These are phyloP conservation scores for Horisme vitalbata DNA, from an alignment of 2,888 invertebrate genomes.

Conservation along the genomic window DNA sequence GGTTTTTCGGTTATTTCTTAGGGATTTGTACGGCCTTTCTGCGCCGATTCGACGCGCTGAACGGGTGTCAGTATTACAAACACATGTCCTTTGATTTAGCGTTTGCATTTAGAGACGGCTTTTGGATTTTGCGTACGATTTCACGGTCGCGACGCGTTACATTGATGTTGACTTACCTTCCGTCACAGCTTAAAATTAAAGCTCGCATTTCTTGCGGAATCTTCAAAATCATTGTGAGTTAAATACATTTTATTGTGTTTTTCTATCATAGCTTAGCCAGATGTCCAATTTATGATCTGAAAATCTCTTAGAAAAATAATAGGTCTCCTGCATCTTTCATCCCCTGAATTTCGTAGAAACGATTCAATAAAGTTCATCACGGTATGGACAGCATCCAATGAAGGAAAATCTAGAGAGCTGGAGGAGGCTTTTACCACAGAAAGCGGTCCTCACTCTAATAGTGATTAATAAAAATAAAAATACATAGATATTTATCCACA, in stretches of 20 bases:
- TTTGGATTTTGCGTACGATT: slow-evolving; percentile 78
- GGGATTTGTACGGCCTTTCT: slow-evolving; percentile 83
- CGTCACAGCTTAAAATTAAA: slow-evolving; percentile 72
- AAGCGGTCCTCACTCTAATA: too few species aligned
- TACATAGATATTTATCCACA: too few species aligned
- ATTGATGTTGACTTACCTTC: slow-evolving; percentile 83
- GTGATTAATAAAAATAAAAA: too few species aligned
- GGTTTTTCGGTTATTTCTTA: slow-evolving; percentile 84
- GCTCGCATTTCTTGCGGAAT: slow-evolving; percentile 27
- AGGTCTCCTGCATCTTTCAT: too few species aligned
- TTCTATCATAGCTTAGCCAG: too few species aligned
- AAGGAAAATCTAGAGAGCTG: too few species aligned
- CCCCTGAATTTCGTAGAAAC: too few species aligned
- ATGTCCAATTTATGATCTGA: background rate
- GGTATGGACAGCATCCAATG: too few species aligned
- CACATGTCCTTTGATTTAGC: slow-evolving; percentile 78
- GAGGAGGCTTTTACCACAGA: too few species aligned
- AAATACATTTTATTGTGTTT: slow-evolving; percentile 14
- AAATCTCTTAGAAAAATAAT: too few species aligned
- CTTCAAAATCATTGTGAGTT: slow-evolving; percentile 26
- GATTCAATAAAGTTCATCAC: too few species aligned
- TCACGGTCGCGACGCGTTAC: slow-evolving; percentile 76
- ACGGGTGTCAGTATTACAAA: slow-evolving; percentile 81
- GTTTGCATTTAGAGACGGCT: slow-evolving; percentile 62
- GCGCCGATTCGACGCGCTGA: slow-evolving; percentile 74